phyloP scores from a whole-genome alignment of 2,888 invertebrate genomes.

The Leptinotarsa tumamoca region DNA sequence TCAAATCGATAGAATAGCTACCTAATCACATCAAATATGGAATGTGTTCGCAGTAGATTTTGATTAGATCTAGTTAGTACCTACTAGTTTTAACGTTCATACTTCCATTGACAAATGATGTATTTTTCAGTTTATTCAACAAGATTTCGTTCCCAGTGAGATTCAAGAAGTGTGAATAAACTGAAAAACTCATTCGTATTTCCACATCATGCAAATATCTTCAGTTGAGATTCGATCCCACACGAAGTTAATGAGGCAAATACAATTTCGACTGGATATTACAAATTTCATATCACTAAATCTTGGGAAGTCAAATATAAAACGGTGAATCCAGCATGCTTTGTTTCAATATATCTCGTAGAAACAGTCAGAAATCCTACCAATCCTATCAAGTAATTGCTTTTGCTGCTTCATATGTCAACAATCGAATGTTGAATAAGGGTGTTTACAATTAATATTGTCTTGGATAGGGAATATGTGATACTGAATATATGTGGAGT shows the following conservation, averaged over 20 bases:
- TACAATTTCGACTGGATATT: neutral
- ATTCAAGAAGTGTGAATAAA: neutral
- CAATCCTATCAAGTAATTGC: constrained; percentile 56
- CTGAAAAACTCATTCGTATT: neutral
- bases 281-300: constrained; percentile 5
- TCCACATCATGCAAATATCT: neutral
- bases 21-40: too few species aligned
- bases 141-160: too few species aligned
- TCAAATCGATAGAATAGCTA: too few species aligned
- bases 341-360: constrained; percentile 48
- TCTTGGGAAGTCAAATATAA: constrained; percentile 33
- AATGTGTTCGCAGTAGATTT: too few species aligned
- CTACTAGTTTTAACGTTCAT: too few species aligned
- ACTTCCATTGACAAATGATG: too few species aligned
- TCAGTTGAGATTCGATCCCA: neutral
- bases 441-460: constrained; percentile 55
- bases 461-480: constrained; percentile 46
- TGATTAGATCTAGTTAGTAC: too few species aligned
- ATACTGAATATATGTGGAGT: constrained; percentile 38
- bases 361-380: constrained; percentile 47
- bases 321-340: constrained; percentile 36
- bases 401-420: constrained; percentile 55
- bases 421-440: constrained; percentile 53
- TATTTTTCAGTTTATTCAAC: too few species aligned
- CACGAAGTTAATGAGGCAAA: constrained; percentile 1